These are phyloP conservation scores for Drosophila tani DNA, from an alignment of 1,140 invertebrate species.

Conservation along the genomic window DNA sequence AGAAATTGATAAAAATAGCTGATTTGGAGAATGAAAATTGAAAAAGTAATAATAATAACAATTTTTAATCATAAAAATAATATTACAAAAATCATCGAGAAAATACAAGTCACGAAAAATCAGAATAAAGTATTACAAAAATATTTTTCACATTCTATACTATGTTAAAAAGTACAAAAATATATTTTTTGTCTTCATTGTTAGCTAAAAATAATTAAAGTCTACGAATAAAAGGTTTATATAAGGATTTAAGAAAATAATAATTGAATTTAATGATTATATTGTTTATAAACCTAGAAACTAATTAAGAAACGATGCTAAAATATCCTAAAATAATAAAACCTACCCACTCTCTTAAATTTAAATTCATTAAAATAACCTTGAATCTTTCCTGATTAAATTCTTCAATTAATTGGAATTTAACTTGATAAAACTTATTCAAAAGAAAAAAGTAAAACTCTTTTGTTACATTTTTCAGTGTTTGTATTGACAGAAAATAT, in stretches of 20 bases:
- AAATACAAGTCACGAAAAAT: no score
- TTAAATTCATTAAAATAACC: background rate
- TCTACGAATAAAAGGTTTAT: no score
- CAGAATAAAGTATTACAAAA: no score
- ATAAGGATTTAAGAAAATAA: no score
- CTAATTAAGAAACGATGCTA: background rate
- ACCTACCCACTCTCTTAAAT: background rate
- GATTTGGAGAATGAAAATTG: background rate
- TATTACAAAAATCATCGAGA: no score
- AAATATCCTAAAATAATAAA: background rate
- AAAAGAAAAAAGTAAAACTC: background rate
- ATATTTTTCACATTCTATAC: background rate
- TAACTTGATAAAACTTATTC: background rate
- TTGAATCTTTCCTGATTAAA: background rate
- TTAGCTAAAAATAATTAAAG: no score
- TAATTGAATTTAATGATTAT: no score
- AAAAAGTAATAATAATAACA: background rate
- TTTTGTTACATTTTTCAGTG: slow-evolving; percentile 8
- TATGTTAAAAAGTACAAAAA: no score
- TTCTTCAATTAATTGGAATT: background rate
- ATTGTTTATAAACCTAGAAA: no score
- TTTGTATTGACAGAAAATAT: background rate
- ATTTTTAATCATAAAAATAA: background rate
- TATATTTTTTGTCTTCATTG: no score
- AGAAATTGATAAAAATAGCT: background rate